phyloP scores from a whole-genome alignment of 2,888 invertebrate species.

The Leucania comma region DNA sequence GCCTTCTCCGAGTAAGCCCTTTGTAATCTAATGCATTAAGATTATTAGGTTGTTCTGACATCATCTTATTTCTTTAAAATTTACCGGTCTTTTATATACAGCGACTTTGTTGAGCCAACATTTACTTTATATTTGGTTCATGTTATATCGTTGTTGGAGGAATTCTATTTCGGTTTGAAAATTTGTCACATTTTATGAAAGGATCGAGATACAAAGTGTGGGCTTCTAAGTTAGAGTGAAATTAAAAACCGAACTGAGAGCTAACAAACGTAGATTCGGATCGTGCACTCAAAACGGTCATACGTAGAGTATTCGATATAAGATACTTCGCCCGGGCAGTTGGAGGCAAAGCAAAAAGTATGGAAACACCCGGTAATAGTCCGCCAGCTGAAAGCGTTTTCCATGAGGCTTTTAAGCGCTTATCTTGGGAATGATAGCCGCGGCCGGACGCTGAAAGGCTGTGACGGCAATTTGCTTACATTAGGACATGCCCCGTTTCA shows the following conservation, averaged over 20 bases:
- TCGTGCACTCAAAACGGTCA: conserved; percentile 70
- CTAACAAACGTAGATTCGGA: conserved; percentile 69
- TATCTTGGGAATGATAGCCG: conserved; percentile 90
- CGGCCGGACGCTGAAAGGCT: conserved; percentile 88
- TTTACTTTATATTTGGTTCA: conserved; percentile 54
- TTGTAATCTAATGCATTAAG: conserved; percentile 87
- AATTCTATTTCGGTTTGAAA: conserved; percentile 35
- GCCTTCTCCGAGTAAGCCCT: conserved; percentile 74
- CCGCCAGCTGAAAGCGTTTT: conserved; percentile 87
- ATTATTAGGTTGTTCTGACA: conserved; percentile 84
- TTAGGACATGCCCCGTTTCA: conserved; percentile 86
- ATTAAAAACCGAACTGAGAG: conserved; percentile 60
- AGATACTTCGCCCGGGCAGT: conserved; percentile 73
- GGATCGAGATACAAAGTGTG: conserved; percentile 25
- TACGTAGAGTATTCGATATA: conserved; percentile 71
- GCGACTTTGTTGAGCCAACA: conserved; percentile 54
- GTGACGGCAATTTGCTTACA: conserved; percentile 90
- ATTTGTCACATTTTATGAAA: conserved; percentile 50
- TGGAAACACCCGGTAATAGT: conserved; percentile 83
- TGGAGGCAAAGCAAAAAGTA: conserved; percentile 82
- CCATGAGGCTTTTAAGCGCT: conserved; percentile 90
- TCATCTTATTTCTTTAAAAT: conserved; percentile 80
- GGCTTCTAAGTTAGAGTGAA: conserved; percentile 48
- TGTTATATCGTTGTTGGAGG: conserved; percentile 33
- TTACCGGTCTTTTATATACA: conserved; percentile 72